A percentile compares a stretch with the other conserved stretches of the same genome.
Conservation (phyloP, 2,113 vertebrate genomes). For the Meriones unguiculatus region DNA sequence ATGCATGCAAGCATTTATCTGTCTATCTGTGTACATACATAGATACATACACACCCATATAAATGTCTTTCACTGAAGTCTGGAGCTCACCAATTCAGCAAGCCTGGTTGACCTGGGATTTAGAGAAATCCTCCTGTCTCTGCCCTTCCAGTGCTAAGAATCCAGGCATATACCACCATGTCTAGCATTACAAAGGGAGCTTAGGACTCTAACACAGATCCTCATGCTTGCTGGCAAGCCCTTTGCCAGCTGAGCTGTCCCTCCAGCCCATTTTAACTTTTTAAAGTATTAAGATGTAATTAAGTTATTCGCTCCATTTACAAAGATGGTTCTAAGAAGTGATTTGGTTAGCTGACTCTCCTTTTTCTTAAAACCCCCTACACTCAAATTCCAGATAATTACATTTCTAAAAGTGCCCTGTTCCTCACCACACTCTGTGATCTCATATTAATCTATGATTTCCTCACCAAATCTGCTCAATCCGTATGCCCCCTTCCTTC, state of each 20-base stretch:
- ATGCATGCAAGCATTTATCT: background rate
- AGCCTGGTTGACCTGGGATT: background rate
- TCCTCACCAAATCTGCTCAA: background rate
- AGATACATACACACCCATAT: too few species aligned
- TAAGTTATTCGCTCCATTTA: conserved; percentile 13
- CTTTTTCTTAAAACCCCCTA: background rate
- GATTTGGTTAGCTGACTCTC: background rate
- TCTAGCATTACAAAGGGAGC: background rate
- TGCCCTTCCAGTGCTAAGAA: background rate
- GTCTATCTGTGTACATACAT: too few species aligned
- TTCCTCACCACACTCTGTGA: background rate
- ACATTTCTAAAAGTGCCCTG: background rate
- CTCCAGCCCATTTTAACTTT: background rate
- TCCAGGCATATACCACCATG: background rate
- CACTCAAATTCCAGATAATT: background rate
- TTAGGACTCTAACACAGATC: background rate
- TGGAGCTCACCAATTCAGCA: background rate
- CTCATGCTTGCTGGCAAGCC: background rate
- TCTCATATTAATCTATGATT: background rate
- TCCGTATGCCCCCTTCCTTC: background rate
- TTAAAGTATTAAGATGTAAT: background rate
- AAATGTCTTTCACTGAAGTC: background rate
- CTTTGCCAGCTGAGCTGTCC: too few species aligned
- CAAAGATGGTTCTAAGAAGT: background rate
- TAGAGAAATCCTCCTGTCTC: background rate